phyloP scores from a whole-genome alignment of 2,113 vertebrate species.

The Plecturocebus donacophilus region DNA sequence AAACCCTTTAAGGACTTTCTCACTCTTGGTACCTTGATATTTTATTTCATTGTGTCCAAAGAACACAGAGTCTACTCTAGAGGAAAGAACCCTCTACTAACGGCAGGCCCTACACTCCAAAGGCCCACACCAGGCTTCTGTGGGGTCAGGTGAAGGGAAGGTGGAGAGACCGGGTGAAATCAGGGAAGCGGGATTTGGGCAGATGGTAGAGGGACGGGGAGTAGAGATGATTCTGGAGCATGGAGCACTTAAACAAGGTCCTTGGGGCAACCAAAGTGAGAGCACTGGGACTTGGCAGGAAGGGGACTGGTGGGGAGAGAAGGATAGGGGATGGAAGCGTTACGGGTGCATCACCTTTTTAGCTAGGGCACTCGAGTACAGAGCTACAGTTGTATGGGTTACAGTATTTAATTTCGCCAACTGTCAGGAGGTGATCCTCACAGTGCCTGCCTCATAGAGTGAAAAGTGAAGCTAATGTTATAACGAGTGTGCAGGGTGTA shows the following conservation, averaged over 20 bases:
- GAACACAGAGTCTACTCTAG: neutral
- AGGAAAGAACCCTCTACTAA: neutral
- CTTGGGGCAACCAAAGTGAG: neutral
- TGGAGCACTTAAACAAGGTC: neutral
- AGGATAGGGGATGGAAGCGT: neutral
- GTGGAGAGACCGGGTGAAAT: neutral
- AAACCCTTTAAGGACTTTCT: neutral
- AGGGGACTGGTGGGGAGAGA: too few relatives aligned
- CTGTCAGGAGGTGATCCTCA: neutral
- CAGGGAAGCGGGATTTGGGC: neutral
- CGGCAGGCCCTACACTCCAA: neutral
- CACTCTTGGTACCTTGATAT: neutral
- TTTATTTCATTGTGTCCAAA: neutral
- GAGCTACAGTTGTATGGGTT: neutral
- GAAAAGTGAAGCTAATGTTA: neutral
- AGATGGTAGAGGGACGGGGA: neutral
- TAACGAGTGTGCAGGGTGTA: neutral
- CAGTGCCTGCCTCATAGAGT: too few relatives aligned
- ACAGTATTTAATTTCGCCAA: neutral
- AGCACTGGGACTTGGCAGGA: neutral
- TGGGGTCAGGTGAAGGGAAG: neutral
- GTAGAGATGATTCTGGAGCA: neutral
- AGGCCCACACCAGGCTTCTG: neutral
- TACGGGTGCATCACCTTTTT: neutral
- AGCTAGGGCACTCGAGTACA: accelerated